Evolutionary conservation across 2,797 vertebrate genomes (phyloP).

Genomic region (Hyperoplus immaculatus): DNA sequence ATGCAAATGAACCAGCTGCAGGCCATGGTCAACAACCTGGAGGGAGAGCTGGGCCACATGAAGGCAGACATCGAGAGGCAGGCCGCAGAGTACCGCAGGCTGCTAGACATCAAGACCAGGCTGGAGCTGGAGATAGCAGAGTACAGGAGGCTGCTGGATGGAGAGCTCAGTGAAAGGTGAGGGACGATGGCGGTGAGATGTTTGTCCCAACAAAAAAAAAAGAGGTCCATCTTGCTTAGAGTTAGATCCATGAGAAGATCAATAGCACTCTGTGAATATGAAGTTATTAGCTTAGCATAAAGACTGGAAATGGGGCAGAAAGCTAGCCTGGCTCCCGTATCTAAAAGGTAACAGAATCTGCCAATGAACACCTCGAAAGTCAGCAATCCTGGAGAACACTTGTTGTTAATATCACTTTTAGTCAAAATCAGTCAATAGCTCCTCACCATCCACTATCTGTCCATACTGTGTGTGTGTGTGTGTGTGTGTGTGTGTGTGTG

Average conservation of each 20-base stretch:
- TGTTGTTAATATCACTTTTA: too few species aligned
- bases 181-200: not conserved
- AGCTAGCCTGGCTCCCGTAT: not conserved
- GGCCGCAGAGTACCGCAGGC: slow-evolving; percentile 78
- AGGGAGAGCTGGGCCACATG: slow-evolving; percentile 80
- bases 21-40: slow-evolving; percentile 75
- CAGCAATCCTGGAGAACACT: too few species aligned
- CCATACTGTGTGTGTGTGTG: too few species aligned
- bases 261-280: not conserved
- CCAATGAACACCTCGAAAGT: not conserved
- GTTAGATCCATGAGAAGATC: not conserved
- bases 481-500: too few species aligned
- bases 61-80: slow-evolving; percentile 81
- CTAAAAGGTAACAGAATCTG: not conserved
- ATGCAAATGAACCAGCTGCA: slow-evolving; percentile 84
- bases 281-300: not conserved
- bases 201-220: not conserved
- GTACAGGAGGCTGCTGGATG: slow-evolving; percentile 89
- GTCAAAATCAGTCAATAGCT: too few species aligned
- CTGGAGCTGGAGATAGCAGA: slow-evolving; percentile 90
- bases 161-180: slow-evolving; percentile 76
- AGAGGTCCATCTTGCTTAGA: too few species aligned
- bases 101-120: slow-evolving; percentile 86
- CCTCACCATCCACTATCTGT: too few species aligned
- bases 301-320: not conserved